Evolutionary conservation across 2,888 invertebrate genomes (phyloP).

Genomic region (Habrosyne pyritoides): DNA sequence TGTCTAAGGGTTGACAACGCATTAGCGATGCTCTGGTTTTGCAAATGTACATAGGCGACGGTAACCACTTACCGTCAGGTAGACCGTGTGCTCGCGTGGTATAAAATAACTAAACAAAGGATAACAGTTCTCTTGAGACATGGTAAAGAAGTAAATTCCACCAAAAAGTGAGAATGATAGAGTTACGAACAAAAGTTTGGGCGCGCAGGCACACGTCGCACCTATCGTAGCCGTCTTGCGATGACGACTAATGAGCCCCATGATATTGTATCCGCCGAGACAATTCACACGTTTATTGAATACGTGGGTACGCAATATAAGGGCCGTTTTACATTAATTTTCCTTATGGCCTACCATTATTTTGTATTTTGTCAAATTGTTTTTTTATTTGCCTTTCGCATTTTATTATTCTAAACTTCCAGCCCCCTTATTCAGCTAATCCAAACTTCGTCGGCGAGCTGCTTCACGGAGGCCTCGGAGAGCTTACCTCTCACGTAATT

Average conservation of each 20-base stretch:
- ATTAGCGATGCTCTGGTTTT: too few species aligned
- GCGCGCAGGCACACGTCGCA: background rate
- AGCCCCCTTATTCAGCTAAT: too few species aligned
- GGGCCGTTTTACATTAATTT: constrained; percentile 22
- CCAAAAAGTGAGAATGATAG: background rate
- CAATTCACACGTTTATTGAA: constrained; percentile 28
- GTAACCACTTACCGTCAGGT: too few species aligned
- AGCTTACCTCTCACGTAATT: too few species aligned
- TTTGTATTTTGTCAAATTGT: background rate
- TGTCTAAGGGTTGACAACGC: too few species aligned
- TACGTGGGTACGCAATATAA: constrained; percentile 33
- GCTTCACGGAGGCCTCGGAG: too few species aligned
- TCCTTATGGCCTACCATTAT: constrained; percentile 3
- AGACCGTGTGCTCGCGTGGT: too few species aligned
- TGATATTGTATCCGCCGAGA: constrained; percentile 14
- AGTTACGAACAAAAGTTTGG: background rate
- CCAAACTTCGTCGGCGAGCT: too few species aligned
- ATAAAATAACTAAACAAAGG: too few species aligned
- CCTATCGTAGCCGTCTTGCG: background rate
- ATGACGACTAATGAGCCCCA: constrained; percentile 23
- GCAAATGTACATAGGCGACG: too few species aligned
- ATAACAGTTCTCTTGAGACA: too few species aligned
- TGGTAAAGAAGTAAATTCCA: background rate
- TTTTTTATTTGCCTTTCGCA: background rate
- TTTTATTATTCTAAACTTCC: too few species aligned